These are phyloP conservation scores for Fregetta grallaria DNA, from an alignment of 2,113 vertebrate genomes.

Conservation along the genomic window DNA sequence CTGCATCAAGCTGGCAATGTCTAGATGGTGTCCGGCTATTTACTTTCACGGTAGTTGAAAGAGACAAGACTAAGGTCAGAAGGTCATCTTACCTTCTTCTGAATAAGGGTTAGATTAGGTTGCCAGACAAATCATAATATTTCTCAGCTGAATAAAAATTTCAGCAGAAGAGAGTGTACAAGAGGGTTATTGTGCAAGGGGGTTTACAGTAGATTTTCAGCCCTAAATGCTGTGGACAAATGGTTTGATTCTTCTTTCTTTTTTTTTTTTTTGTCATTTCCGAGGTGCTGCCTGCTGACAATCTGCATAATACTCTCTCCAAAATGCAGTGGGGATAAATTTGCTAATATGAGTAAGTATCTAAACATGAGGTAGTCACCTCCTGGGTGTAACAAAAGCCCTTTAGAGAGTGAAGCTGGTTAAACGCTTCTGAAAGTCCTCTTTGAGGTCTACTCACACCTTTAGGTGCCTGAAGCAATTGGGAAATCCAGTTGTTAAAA, in stretches of 20 bases:
- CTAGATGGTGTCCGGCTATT: neutral
- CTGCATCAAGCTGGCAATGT: neutral
- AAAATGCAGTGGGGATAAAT: neutral
- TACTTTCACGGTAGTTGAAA: neutral
- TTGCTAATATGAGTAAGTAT: neutral
- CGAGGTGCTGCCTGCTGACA: neutral
- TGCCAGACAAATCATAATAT: neutral
- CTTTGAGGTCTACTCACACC: neutral
- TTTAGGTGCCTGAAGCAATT: neutral
- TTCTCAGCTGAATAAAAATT: neutral
- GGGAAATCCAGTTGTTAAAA: neutral
- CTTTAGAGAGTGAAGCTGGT: neutral
- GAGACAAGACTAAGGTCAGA: neutral
- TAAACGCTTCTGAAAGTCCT: neutral
- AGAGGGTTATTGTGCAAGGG: neutral
- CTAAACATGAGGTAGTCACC: neutral
- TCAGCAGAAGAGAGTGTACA: neutral
- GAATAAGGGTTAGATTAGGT: neutral
- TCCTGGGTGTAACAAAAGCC: neutral
- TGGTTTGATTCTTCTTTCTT: neutral
- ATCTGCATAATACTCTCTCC: neutral
- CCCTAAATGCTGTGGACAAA: neutral
- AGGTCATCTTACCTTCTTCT: neutral
- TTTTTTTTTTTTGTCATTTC: neutral
- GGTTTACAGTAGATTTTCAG: neutral